phyloP scores from a whole-genome alignment of 2,797 vertebrate genomes.

The Oryzias dopingdopingensis region DNA sequence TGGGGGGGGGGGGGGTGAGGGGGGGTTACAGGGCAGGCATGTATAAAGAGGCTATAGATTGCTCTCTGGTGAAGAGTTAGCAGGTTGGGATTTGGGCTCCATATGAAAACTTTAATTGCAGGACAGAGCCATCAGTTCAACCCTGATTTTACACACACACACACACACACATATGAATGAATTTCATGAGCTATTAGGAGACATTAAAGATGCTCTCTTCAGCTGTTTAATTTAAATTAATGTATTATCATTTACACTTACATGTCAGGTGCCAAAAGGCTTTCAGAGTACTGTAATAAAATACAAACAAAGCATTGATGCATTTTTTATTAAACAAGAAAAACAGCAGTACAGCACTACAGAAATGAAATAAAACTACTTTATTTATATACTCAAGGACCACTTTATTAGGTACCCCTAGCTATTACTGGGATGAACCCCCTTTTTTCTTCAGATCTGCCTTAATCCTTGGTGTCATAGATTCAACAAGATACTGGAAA shows the following conservation, averaged over 20 bases:
- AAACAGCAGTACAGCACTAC: slow-evolving; percentile 12
- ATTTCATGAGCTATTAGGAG: neutral
- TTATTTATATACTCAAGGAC: no score
- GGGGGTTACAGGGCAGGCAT: neutral
- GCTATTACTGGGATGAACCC: no score
- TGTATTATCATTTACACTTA: slow-evolving; percentile 1
- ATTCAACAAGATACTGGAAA: no score
- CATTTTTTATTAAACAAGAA: slow-evolving; percentile 33
- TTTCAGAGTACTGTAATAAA: slow-evolving; percentile 30
- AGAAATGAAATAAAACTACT: slow-evolving; percentile 29
- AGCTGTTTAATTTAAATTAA: slow-evolving; percentile 4
- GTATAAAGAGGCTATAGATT: slow-evolving; percentile 43
- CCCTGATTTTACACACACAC: slow-evolving; percentile 50
- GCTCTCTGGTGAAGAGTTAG: slow-evolving; percentile 56
- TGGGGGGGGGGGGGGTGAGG: no score
- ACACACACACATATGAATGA: slow-evolving; percentile 12
- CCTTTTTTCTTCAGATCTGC: no score
- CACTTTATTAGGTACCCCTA: no score
- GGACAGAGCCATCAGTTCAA: slow-evolving; percentile 61
- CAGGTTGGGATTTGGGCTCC: slow-evolving; percentile 63
- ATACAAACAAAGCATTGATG: slow-evolving; percentile 29
- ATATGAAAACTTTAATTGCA: slow-evolving; percentile 72
- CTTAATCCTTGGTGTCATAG: no score
- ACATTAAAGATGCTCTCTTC: neutral
- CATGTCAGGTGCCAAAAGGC: slow-evolving; percentile 11